Conservation (phyloP, 2,888 invertebrate species). For the Pyrochroa serraticornis region DNA sequence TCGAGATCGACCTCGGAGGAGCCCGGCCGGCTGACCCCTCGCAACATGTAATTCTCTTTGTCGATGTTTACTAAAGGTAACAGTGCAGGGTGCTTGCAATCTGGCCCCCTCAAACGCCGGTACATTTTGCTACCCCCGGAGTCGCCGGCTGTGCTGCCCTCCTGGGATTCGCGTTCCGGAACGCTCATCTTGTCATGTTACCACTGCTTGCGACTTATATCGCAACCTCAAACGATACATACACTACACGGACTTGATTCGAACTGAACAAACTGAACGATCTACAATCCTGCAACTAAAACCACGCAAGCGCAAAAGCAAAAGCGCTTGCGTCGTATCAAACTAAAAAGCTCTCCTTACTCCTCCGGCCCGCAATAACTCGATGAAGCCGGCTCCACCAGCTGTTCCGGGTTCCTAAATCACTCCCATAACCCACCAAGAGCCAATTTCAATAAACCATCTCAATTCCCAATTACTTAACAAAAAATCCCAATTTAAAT, state of each 20-base stretch:
- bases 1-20: slow-evolving; percentile 49
- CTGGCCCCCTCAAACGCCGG: slow-evolving; percentile 55
- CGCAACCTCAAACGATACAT: slow-evolving; percentile 6
- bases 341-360: slow-evolving; percentile 18
- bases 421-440: slow-evolving; percentile 22
- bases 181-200: slow-evolving; percentile 50
- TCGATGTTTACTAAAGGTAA: slow-evolving; percentile 58
- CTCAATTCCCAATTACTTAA: slow-evolving; percentile 7
- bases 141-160: slow-evolving; percentile 36
- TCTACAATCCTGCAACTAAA: slow-evolving; percentile 7
- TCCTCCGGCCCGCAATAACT: slow-evolving; percentile 17
- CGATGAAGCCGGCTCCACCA: slow-evolving; percentile 7
- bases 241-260: slow-evolving; percentile 23
- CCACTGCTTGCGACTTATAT: slow-evolving; percentile 23
- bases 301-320: not conserved
- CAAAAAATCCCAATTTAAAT: slow-evolving; percentile 8
- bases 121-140: slow-evolving; percentile 41
- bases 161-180: slow-evolving; percentile 45
- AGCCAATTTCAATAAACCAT: slow-evolving; percentile 10
- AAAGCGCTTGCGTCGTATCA: too few relatives aligned
- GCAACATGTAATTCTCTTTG: slow-evolving; percentile 62
- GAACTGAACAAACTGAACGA: slow-evolving; percentile 20
- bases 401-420: slow-evolving; percentile 22
- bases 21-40: slow-evolving; percentile 53
- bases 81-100: slow-evolving; percentile 43